Evolutionary conservation across 1,140 invertebrate genomes (phyloP), one percentile per base, ranked within the genome.

Genomic region (Eciton burchellii): DNA sequence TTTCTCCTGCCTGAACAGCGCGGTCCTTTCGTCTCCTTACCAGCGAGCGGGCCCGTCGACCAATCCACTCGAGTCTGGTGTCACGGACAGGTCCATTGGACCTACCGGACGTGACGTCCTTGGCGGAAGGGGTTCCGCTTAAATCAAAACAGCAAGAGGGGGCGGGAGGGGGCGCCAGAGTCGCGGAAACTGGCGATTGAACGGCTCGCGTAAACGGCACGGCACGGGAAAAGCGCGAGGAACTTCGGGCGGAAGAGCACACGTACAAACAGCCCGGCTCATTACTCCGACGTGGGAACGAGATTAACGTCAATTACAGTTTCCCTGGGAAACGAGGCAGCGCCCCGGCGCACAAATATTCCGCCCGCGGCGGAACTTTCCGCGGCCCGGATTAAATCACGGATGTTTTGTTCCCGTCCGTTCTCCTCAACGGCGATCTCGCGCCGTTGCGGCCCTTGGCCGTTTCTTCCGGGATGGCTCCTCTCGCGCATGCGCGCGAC

Each of bases 1-100:
- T 73, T 59, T 82, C 86, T 82, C 73, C 82, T 65, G 45, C 63
- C 82, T n/a, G n/a, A 59, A 70, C 82, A 70, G 70, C 62, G 62
- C 57, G 89, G 71, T 83, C 57, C 41, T 60, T 54, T 86, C 76
- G 74, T 82, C 76, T 76, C 84, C 59, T 70, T 35, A n/a, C n/a
- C n/a, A 60, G 74, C 82, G 81, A 52, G 84, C 82, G 73, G 35
- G 81, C 66, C 62, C 82, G 45, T 43, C 77, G 71, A 83, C 87
- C 87, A 71, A 88, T 88, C 81, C 74, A 74, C 70, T 81, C 77
- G 79, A 85, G 70, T 88, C 85, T 82, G 86, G 54, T 89, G 87
- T 89, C 87, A 84, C 66, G 81, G 70, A 49, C 86, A 88, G 71
- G 81, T 88, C 81, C 73, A 54, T 62, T 70, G 59, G 62, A 87